Evolutionary conservation across 2,797 vertebrate species (phyloP), one percentile per base, ranked within the genome.

Genomic region (Malacoraja senta): DNA sequence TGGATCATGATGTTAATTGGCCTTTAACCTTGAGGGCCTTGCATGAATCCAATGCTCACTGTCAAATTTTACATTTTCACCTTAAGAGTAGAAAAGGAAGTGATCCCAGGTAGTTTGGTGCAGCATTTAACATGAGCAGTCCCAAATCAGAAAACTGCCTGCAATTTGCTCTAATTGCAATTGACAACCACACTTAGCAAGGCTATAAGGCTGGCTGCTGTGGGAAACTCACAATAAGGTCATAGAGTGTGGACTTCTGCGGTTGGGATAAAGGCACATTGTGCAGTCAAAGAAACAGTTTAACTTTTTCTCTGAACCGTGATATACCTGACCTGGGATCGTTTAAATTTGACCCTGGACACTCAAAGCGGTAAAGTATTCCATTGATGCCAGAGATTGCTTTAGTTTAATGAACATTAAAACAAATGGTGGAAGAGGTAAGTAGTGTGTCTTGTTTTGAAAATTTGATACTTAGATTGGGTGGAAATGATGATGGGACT

Each of bases 151-250:
- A 86, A 61, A 88, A 65, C 84, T 21, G 84, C 58, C 29, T 88
- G 15, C n/a, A 21, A 65, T 86, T 86, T 86, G 58, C 58, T 86
- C 53, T 88, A 65, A 65, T 88, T 88, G 61, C 32, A 65, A 88
- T 88, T 65, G 84, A 63, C 29, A 88, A 65, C 19, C n/a, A 17
- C n/a, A 88, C 61, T 88, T n/a, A 88, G 58, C n/a, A 88, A 19
- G 61, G 58, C 84, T 63, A 88, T n/a, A 88, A 65, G 61, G 29
- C 61, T 88, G 17, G 84, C 15, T 88, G n/a, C 84, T 65, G 29
- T 88, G 61, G 58, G 61, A 88, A 88, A 32, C 15, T 88, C 29
- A 32, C 84, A 88, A 65, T 84, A 53, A 53, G 53, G 53, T 88
- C 61, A 65, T 38, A 65, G 29, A 65, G 26, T 12, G 8, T 32